Percentiles rank a stretch among this genome's conserved stretches.
Evolutionary conservation across 2,113 vertebrate genomes (phyloP).

Genomic region (Lichenostomus cassidix): DNA sequence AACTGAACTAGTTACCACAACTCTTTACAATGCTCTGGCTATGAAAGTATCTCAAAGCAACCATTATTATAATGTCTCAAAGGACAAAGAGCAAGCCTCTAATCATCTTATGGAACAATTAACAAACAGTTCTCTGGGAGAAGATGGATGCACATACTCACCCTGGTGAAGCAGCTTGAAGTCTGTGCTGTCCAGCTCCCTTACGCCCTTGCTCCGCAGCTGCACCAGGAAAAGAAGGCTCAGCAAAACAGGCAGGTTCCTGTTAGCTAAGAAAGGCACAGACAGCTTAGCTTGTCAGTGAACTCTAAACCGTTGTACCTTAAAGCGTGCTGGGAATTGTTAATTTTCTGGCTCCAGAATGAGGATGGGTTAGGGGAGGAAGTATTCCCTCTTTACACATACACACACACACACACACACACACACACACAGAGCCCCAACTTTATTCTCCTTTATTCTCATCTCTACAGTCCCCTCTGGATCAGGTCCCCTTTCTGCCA

Average conservation of each 20-base stretch:
- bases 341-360: background rate
- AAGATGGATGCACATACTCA: slow-evolving; percentile 54
- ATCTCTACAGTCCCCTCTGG: background rate
- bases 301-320: background rate
- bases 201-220: slow-evolving; percentile 64
- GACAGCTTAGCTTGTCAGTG: background rate
- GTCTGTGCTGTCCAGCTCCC: slow-evolving; percentile 82
- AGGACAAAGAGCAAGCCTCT: background rate
- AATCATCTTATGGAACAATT: background rate
- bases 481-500: background rate
- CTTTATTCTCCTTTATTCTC: background rate
- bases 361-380: background rate
- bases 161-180: slow-evolving; percentile 90
- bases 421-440: background rate
- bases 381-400: background rate
- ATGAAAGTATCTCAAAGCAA: background rate
- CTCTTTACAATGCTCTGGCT: background rate
- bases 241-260: slow-evolving; percentile 83
- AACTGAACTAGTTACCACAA: background rate
- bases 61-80: background rate
- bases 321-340: background rate
- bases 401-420: background rate
- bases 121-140: background rate
- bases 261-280: slow-evolving; percentile 49
- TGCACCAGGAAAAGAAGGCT: slow-evolving; percentile 84